Base-by-base conservation (phyloP, 2,888 invertebrate genomes). In the Amphipoea oculea region DNA sequence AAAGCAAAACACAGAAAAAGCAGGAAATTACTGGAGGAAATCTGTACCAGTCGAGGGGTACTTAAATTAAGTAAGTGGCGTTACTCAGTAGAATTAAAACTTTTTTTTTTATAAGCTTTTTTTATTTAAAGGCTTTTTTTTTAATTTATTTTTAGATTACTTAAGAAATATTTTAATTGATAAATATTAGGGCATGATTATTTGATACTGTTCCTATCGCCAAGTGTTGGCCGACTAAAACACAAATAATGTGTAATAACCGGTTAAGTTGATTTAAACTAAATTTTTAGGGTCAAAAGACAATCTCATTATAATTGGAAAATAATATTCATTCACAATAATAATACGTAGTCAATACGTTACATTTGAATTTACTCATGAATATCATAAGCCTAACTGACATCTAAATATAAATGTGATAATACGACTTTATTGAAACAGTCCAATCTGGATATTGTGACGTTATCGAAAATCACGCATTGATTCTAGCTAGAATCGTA, bases 381-480 rank as follows among this genome's bases (percentile, higher is more conserved):
- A 74, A 63, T 48, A 62, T 29, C 17, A 60, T 42, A n/a, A 57
- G 45, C 3, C 14, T 65, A 54, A 62, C 48, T 62, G 63, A 45
- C 60, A 54, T 54, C 29, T 29, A 29, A 29, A 29, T 29, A 40
- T 71, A 77, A 62, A 78, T 40, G 48, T 82, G 72, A 63, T 67
- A 63, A 67, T 36, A 71, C n/a, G 57, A 66, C 20, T 65, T 65
- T 76, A 78, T 65, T 83, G 65, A 60, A 83, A 81, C 70, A 63
- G 40, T 62, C 62, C n/a, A 73, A 73, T 73, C 12, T 69, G 54
- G 40, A 65, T 68, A 63, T 69, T 69, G 20, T 45, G 68, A 66
- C 42, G 42, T 72, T 69, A 75, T 71, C 63, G 80, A 79, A 71
- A 70, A 73, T 76, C 76, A 76, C 40, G 60, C 67, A 78, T 42